phyloP scores from a whole-genome alignment of 92 coral and sea anemone genomes.

The Phenganax marumi region DNA sequence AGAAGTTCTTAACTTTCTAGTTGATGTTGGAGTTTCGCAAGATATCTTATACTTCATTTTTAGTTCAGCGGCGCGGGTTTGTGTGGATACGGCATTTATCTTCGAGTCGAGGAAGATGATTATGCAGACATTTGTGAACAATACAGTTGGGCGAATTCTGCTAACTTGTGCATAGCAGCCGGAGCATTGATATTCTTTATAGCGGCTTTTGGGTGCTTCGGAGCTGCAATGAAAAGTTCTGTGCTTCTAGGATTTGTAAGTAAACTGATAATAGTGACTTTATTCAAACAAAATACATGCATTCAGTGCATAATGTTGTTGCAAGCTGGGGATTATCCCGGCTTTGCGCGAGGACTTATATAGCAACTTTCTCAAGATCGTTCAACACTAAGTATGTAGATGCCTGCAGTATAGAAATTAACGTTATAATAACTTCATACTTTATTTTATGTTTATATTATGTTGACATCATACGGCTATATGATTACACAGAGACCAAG shows the following conservation, averaged over 20 bases:
- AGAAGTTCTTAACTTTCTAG: neutral
- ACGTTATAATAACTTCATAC: too few species aligned
- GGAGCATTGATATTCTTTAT: conserved; percentile 38
- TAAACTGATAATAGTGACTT: neutral
- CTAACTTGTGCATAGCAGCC: conserved; percentile 36
- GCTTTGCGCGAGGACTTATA: too few species aligned
- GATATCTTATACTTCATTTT: neutral
- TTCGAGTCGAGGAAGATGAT: conserved; percentile 32
- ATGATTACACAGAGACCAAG: too few species aligned
- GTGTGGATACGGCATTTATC: conserved; percentile 35
- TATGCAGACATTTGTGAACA: conserved; percentile 39
- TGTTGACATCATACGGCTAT: too few species aligned
- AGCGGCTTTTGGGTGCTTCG: conserved; percentile 36
- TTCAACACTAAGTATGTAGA: too few species aligned
- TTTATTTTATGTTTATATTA: too few species aligned
- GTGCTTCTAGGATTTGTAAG: conserved; percentile 38
- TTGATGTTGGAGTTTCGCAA: neutral
- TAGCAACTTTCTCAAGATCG: too few species aligned
- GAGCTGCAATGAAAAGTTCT: conserved; percentile 45
- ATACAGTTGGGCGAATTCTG: conserved; percentile 39
- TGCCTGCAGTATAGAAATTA: too few species aligned
- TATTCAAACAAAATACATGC: too few species aligned
- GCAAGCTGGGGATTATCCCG: too few species aligned
- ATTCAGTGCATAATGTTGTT: too few species aligned
- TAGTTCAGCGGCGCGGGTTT: conserved; percentile 33